These are phyloP conservation scores for Drosophila neonasuta DNA, from an alignment of 2,888 invertebrate species.

Conservation along the genomic window DNA sequence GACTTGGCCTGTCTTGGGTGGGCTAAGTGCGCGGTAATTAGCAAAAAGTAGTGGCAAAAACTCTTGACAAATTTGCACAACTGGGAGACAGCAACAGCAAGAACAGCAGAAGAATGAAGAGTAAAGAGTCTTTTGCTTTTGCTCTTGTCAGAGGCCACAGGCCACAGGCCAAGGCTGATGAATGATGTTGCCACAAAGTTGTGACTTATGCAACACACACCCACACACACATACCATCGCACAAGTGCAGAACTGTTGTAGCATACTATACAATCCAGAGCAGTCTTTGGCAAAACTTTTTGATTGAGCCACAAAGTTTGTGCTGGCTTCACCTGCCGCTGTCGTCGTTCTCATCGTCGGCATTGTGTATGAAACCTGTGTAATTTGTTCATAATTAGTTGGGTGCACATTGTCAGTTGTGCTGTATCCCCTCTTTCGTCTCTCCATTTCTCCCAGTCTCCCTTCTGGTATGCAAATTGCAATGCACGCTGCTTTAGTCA, in stretches of 20 bases:
- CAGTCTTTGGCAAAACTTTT: constrained; percentile 53
- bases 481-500: constrained; percentile 25
- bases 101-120: neutral
- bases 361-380: constrained; percentile 61
- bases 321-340: constrained; percentile 42
- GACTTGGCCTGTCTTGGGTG: constrained; percentile 35
- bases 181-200: constrained; percentile 51
- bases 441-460: neutral
- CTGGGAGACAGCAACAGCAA: neutral
- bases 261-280: constrained; percentile 28
- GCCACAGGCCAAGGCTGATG: constrained; percentile 33
- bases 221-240: neutral
- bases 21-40: constrained; percentile 73
- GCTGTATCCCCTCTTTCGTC: neutral
- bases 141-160: constrained; percentile 17
- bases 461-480: constrained; percentile 30
- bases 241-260: neutral
- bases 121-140: constrained; percentile 15
- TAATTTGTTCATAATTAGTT: constrained; percentile 74
- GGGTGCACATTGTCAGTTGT: constrained; percentile 66
- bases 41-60: constrained; percentile 44
- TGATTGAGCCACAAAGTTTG: constrained; percentile 67
- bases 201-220: constrained; percentile 17
- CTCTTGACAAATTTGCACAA: constrained; percentile 60
- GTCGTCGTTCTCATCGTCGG: constrained; percentile 17